phyloP scores from a whole-genome alignment of 2,888 invertebrate genomes.

The Scaptomyza polygonia region DNA sequence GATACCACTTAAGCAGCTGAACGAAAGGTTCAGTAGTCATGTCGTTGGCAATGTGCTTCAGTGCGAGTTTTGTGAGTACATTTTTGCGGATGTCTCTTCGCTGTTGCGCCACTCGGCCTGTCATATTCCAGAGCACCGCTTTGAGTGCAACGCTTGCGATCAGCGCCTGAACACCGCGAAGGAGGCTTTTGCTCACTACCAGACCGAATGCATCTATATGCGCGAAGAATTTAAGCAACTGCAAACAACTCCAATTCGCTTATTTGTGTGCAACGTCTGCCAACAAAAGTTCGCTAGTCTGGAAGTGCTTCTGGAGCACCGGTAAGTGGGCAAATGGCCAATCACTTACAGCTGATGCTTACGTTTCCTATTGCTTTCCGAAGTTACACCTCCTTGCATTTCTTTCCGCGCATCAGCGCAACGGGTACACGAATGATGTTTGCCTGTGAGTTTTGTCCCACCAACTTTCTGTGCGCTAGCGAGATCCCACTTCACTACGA shows the following conservation, averaged over 20 bases:
- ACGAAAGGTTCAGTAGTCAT: constrained; percentile 53
- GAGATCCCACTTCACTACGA: constrained; percentile 85
- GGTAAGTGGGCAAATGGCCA: constrained; percentile 63
- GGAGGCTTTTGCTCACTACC: constrained; percentile 86
- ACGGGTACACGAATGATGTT: constrained; percentile 64
- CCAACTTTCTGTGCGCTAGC: constrained; percentile 74
- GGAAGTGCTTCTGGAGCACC: constrained; percentile 83
- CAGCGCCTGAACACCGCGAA: constrained; percentile 85
- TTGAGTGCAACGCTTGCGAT: constrained; percentile 84
- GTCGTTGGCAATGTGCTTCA: constrained; percentile 84
- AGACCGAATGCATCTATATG: constrained; percentile 83
- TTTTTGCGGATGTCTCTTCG: constrained; percentile 85
- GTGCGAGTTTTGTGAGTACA: constrained; percentile 87
- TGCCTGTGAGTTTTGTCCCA: constrained; percentile 83
- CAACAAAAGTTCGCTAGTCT: constrained; percentile 79
- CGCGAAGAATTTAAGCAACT: constrained; percentile 77
- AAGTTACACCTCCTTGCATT: constrained; percentile 81
- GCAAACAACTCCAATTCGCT: constrained; percentile 69
- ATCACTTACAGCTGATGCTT: neutral
- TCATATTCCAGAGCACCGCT: constrained; percentile 79
- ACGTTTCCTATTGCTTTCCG: neutral
- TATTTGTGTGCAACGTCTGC: constrained; percentile 84
- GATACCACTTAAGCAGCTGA: constrained; percentile 11
- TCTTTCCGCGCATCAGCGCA: constrained; percentile 81
- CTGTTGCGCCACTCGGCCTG: constrained; percentile 82